Conservation (phyloP, 2,113 vertebrate genomes). For the Coptodon bakossiorum region DNA sequence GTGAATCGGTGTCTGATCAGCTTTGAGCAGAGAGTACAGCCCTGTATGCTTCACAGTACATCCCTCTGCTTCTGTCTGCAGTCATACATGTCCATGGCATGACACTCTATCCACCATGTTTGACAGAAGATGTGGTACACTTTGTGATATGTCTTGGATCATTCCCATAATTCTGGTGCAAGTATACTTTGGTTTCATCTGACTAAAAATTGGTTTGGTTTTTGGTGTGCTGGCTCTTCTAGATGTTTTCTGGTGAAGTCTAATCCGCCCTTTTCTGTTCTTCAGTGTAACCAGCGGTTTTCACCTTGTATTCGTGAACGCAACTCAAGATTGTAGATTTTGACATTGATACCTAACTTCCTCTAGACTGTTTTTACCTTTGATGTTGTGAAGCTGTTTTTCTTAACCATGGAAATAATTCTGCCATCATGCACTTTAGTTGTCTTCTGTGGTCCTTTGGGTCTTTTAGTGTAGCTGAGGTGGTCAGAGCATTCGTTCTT, state of each 20-base stretch:
- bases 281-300: not conserved
- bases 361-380: not conserved
- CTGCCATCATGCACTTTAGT: not conserved
- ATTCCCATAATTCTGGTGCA: not conserved
- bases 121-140: not conserved
- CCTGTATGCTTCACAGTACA: not conserved
- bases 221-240: not conserved
- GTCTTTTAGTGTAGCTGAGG: rapidly evolving
- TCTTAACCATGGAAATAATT: not conserved
- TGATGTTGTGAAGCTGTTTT: not conserved
- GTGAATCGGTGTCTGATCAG: not conserved
- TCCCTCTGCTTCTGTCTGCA: not conserved
- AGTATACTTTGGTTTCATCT: not conserved
- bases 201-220: rapidly evolving
- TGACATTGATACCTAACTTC: not conserved
- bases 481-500: not conserved
- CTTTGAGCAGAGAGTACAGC: not conserved
- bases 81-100: not conserved
- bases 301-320: not conserved
- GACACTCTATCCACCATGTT: not conserved
- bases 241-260: not conserved
- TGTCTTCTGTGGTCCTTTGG: not conserved
- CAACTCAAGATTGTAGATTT: not conserved
- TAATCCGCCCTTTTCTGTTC: not conserved
- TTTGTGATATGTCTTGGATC: not conserved